These are phyloP conservation scores for Parasteatoda lunata DNA, from an alignment of 2,888 invertebrate genomes.

Conservation along the genomic window DNA sequence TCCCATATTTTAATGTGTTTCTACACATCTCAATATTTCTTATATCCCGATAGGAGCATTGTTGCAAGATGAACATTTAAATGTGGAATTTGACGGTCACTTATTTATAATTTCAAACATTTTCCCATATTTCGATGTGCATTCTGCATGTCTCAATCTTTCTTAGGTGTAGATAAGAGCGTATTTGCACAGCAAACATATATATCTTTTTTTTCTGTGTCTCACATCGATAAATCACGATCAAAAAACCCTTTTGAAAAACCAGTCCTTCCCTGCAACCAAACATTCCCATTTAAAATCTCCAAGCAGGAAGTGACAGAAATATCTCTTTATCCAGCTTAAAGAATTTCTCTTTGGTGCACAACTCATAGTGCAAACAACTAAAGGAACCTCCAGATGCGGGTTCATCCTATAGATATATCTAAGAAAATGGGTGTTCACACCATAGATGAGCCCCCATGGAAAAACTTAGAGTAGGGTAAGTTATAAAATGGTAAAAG, in stretches of 20 bases:
- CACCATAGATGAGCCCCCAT: slow-evolving; percentile 9
- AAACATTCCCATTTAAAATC: background rate
- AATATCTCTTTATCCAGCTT: background rate
- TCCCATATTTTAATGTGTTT: no score
- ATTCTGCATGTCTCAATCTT: no score
- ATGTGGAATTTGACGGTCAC: no score
- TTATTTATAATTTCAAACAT: no score
- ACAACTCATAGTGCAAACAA: slow-evolving; percentile 9
- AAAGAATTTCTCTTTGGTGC: background rate
- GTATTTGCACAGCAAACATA: no score
- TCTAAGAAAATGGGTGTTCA: slow-evolving; percentile 23
- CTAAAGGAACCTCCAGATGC: slow-evolving; percentile 1
- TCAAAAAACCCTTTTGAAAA: background rate
- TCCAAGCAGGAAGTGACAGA: background rate
- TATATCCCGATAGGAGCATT: no score
- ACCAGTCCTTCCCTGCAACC: background rate
- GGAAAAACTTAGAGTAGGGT: background rate
- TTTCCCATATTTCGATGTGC: no score
- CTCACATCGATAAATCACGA: background rate
- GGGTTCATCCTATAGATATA: slow-evolving; percentile 11
- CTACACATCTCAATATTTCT: no score
- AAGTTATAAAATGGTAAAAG: background rate
- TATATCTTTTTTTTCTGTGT: no score
- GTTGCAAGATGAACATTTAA: no score
- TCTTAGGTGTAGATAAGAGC: no score